Evolutionary conservation across 2,888 invertebrate genomes (phyloP), one percentile per base, ranked within the genome.

Genomic region (Resseliella maxima): DNA sequence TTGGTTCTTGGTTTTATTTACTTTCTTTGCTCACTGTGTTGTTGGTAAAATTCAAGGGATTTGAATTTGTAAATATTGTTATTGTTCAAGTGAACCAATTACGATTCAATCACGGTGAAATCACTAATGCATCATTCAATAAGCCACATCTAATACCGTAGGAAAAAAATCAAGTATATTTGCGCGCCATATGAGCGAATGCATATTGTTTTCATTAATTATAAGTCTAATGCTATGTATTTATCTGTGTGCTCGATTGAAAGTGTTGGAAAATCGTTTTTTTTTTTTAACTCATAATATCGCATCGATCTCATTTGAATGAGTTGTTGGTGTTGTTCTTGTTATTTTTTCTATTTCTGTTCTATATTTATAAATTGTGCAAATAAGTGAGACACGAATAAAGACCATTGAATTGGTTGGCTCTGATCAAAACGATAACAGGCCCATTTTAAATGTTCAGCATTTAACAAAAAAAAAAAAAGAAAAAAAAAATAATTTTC

Each of bases 191-290:
- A 35, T 15, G 31, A 31, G 12, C 15, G n/a, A n/a, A 59, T 18
- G 72, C 72, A 59, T 72, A 31, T 72, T 72, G 72, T 31, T 72
- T 72, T 72, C 72, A n/a, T 59, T 59, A 59, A 59, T 59, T 59
- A 59, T 59, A 72, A 31, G 31, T 72, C 24, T 59, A 72, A n/a
- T n/a, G 15, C 72, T 31, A 15, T 35, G 31, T 35, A 31, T 72
- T 72, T 72, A 72, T 72, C 72, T 72, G 24, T 27, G 27, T 12
- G 2, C 18, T 72, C 31, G 31, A n/a, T 21, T 31, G 15, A 10
- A 6, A 24, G n/a, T 3, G 59, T 24, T 59, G 1, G n/a, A 59
- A 59, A 3, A n/a, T 18, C 2, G 21, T 50, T 50, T 18, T 50
- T 18, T 59, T 27, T 15, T 31, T 72, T 3, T 31, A 5, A 5